These are phyloP conservation scores for Falco rusticolus DNA, from an alignment of 2,797 vertebrate genomes.

Conservation along the genomic window DNA sequence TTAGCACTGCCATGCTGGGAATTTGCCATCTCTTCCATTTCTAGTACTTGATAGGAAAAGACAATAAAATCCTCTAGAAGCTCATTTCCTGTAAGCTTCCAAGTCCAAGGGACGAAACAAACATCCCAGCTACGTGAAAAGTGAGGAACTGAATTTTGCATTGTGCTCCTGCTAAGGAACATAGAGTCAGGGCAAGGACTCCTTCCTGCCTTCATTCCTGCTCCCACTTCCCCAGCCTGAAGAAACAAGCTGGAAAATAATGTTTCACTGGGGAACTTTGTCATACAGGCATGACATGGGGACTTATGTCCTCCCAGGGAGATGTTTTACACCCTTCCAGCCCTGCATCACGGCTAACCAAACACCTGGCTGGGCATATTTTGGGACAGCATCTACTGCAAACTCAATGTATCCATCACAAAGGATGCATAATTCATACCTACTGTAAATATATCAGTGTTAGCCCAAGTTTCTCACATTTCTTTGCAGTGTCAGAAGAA, in stretches of 20 bases:
- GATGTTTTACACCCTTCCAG: not conserved
- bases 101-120: not conserved
- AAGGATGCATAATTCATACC: not conserved
- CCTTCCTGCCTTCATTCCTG: not conserved
- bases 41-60: not conserved
- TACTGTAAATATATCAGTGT: not conserved
- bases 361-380: not conserved
- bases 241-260: not conserved
- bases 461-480: not conserved
- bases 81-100: not conserved
- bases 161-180: not conserved
- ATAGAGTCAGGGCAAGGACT: not conserved
- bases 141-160: not conserved
- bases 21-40: not conserved
- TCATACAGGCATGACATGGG: rapidly evolving
- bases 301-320: not conserved
- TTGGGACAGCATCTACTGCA: not conserved
- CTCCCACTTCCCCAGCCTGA: not conserved
- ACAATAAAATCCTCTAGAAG: not conserved
- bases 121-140: not conserved
- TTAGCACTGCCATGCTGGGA: not conserved
- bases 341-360: not conserved
- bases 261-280: not conserved
- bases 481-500: not conserved
- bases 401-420: not conserved